Percentiles rank a stretch among this genome's conserved stretches.
These are phyloP conservation scores for Theristicus caerulescens DNA, from an alignment of 2,113 vertebrate species.

Conservation along the genomic window DNA sequence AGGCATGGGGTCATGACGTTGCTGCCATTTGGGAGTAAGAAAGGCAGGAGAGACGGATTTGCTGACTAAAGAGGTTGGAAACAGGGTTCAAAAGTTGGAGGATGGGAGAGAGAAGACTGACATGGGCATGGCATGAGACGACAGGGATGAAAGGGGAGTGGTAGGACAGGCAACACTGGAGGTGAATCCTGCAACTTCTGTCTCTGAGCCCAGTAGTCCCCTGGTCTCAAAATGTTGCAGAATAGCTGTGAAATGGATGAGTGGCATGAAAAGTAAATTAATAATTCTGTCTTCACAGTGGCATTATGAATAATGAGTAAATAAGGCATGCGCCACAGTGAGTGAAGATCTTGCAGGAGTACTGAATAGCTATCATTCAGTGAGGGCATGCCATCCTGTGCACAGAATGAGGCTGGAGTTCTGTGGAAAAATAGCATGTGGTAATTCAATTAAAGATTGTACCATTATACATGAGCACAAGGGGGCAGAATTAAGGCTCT, in stretches of 20 bases:
- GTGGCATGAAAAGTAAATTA: neutral
- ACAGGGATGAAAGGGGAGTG: rapidly evolving
- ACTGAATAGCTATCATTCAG: neutral
- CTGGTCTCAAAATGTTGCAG: neutral
- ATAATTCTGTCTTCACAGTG: neutral
- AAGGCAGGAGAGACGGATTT: neutral
- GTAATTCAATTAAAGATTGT: neutral
- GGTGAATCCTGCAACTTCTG: neutral
- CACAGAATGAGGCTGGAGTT: neutral
- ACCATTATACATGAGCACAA: neutral
- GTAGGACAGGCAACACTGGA: neutral
- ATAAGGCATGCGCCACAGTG: neutral
- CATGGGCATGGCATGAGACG: neutral
- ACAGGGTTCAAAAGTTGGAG: neutral
- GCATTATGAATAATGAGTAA: neutral
- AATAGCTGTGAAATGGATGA: neutral
- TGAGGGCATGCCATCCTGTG: neutral
- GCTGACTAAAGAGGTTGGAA: neutral
- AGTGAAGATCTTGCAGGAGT: neutral
- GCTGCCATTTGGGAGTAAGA: neutral
- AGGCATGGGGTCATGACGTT: neutral
- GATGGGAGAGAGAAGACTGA: neutral
- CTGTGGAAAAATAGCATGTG: neutral
- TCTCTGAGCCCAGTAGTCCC: neutral
- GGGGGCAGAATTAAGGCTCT: neutral